Base-by-base conservation (phyloP, 2,888 invertebrate species). In the Dioctria rufipes region DNA sequence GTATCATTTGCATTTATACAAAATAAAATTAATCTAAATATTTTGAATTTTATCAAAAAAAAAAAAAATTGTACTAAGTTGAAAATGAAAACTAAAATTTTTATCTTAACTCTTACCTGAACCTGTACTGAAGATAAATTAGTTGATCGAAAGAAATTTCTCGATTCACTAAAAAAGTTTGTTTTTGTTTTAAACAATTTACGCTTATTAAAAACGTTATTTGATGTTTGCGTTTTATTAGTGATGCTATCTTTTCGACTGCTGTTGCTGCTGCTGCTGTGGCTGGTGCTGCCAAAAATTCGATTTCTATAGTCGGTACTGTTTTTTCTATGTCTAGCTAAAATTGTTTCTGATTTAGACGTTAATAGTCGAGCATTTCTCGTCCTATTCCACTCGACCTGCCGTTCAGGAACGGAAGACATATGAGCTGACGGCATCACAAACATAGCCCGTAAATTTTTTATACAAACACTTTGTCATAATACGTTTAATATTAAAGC, bases 371-470 rank as follows among this genome's bases (percentile, higher is more conserved):
- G 81, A 82, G 80, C 81, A 69, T 82, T 83, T 67, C 82, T 82
- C 63, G 63, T 77, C 79, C 83, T 82, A 82, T 82, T 83, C 84
- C 83, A 83, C 80, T 84, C 83, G 83, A 84, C 84, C 80, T 83
- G 83, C 84, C 84, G 84, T 83, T 84, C 84, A 85, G 83, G 83
- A 84, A 85, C 85, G 85, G 85, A 83, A 81, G 84, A 82, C 82
- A 84, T 83, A 84, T 83, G 85, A 83, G 84, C 85, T 84, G 85
- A 84, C 84, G 84, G 84, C 85, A 85, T 85, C 83, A 85, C 85
- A 85, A 85, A 84, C 85, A 85, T 85, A 85, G 85, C 85, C 84
- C 84, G 84, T 83, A 67, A 83, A 83, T 84, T 85, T 84, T 66
- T 82, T 82, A 83, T 81, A 82, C 85, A 84, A 85, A 83, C 83